A percentile compares a stretch with the other conserved stretches of the same genome.
Evolutionary conservation across 92 coral and sea anemone species (phyloP).

Genomic region (Siderastrea radians): DNA sequence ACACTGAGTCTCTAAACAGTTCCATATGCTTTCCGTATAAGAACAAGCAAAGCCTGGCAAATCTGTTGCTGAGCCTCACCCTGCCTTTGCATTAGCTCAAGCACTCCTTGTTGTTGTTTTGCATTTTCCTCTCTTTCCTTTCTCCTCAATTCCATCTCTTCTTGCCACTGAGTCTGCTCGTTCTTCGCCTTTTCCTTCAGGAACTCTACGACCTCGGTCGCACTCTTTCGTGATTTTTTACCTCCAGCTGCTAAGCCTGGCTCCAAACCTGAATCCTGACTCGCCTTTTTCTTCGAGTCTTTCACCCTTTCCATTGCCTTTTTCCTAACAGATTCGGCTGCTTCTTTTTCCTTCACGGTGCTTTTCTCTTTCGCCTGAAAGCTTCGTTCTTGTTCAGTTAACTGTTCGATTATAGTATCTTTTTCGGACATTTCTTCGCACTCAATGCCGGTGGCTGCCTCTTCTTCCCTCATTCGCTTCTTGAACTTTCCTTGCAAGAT

Average conservation of each 20-base stretch:
- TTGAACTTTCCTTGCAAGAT: slow-evolving; percentile 59
- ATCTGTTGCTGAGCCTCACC: slow-evolving; percentile 58
- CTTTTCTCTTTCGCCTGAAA: slow-evolving; percentile 52
- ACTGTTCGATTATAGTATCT: slow-evolving; percentile 66
- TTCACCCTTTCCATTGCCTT: slow-evolving; percentile 75
- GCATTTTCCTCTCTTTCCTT: slow-evolving; percentile 43
- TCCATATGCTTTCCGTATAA: slow-evolving; percentile 39
- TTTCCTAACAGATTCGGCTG: slow-evolving; percentile 64
- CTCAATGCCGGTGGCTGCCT: slow-evolving; percentile 70
- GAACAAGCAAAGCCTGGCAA: slow-evolving; percentile 42
- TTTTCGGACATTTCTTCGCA: slow-evolving; percentile 65
- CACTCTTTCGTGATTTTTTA: slow-evolving; percentile 48
- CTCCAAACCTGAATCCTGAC: slow-evolving; percentile 36
- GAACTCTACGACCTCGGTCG: slow-evolving; percentile 59
- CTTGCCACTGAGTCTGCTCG: slow-evolving; percentile 48
- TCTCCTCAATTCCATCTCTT: slow-evolving; percentile 53
- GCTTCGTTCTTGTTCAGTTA: slow-evolving; percentile 56
- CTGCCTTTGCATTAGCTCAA: slow-evolving; percentile 48
- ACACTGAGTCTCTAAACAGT: background rate
- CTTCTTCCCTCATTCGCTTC: slow-evolving; percentile 69
- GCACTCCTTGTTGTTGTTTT: slow-evolving; percentile 48
- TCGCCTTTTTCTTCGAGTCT: slow-evolving; percentile 40
- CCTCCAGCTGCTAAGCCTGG: slow-evolving; percentile 43
- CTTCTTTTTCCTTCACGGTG: slow-evolving; percentile 56
- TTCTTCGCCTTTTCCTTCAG: slow-evolving; percentile 65